Evolutionary conservation across 64 coral and sea anemone species (phyloP), one percentile per base, ranked within the genome.

Genomic region (Trachythela sp.): DNA sequence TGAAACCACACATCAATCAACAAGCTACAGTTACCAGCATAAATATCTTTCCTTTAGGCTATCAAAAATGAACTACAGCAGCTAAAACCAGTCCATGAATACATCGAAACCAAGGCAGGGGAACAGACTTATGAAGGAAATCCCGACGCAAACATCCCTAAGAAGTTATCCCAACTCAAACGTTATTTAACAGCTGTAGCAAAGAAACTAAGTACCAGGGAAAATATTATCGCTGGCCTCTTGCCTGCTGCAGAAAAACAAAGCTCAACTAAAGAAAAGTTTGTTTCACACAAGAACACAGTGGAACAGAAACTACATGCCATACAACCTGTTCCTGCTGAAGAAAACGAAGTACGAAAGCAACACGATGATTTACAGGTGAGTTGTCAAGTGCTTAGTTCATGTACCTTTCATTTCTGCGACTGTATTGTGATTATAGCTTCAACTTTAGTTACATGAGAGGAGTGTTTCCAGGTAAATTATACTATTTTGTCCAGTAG

Each of bases 271-370:
- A 20, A 80, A 18, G 33, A 80, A 30, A 80, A 80, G 32, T 80
- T 80, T 35, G 75, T 80, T 36, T 20, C 75, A 30, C 75, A 80
- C 13, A 80, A 80, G 17, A 80, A 35, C 34, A 0, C 31, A 34
- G 75, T 80, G 1, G 75, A 80, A 80, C 75, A 80, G 34, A 80
- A 80, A 39, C 9, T 80, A 29, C 75, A 80, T 29, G 75, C 75
- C 9, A 34, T 80, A 2, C 75, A 80, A 38, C 75, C 75, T 34
- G 75, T 80, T 17, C 75, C 75, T 6, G 75, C 34, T 39, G 15
- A 36, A 10, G 75, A 80, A 36, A 17, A 15, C 14, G 37, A 39
- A 35, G 9, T 80, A 0, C 26, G 2, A 15, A 35, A 80, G 35
- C 75, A 80, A 80, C 75, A 37, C 17, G 34, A 80, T 2, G 35